Evolutionary conservation across 2,797 vertebrate genomes (phyloP).

Genomic region (Rhodeus uyekii): DNA sequence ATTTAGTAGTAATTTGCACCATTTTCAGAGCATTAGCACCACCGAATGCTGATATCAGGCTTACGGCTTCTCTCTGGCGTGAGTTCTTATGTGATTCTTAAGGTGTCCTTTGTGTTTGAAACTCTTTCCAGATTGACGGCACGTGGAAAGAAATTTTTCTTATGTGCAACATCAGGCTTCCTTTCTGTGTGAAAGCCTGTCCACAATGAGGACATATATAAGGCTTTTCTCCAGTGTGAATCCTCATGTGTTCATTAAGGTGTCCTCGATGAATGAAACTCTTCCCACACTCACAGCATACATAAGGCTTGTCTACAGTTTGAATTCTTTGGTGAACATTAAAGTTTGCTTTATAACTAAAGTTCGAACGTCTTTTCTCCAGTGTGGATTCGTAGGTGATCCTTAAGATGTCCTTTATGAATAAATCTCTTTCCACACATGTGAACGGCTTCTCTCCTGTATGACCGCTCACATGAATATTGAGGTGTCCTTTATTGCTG

Average conservation of each 20-base stretch:
- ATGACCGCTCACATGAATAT: background rate
- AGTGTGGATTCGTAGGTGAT: background rate
- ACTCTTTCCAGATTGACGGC: background rate
- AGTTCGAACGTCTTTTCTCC: background rate
- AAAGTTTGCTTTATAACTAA: background rate
- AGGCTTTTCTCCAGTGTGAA: background rate
- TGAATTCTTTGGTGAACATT: background rate
- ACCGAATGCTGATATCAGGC: background rate
- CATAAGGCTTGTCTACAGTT: background rate
- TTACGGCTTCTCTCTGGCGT: background rate
- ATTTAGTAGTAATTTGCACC: no score
- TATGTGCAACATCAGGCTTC: background rate
- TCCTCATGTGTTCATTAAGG: background rate
- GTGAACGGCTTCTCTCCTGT: background rate
- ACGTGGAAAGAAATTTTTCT: background rate
- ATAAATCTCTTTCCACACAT: slow-evolving; percentile 7
- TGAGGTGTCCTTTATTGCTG: background rate
- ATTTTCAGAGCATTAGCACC: background rate
- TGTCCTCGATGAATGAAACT: background rate
- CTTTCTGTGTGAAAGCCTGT: background rate
- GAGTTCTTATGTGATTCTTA: background rate
- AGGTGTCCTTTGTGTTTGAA: background rate
- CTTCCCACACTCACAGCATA: background rate
- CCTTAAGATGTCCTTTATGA: background rate
- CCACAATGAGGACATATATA: background rate